Evolutionary conservation across 2,113 vertebrate genomes (phyloP).

Genomic region (Pangasianodon hypophthalmus): DNA sequence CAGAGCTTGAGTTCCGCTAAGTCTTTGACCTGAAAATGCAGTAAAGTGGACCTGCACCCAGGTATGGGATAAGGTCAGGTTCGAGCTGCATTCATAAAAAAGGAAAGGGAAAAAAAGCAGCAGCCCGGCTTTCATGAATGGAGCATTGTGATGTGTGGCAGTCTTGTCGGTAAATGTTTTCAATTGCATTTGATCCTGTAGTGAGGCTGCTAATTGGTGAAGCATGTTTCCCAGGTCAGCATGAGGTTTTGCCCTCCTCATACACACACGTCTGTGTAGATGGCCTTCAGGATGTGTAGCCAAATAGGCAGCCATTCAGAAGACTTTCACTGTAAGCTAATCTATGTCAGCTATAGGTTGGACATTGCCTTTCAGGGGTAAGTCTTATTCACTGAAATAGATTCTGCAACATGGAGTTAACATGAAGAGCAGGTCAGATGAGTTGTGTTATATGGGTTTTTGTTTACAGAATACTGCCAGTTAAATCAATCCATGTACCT

Average conservation of each 20-base stretch:
- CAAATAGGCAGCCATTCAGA: constrained; percentile 64
- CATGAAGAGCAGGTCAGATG: constrained; percentile 3
- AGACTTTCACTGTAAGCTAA: constrained; percentile 55
- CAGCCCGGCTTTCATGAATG: constrained; percentile 72
- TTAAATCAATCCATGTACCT: neutral
- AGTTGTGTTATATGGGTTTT: neutral
- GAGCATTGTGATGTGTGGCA: constrained; percentile 76
- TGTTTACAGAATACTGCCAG: constrained; percentile 18
- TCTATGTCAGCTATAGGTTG: constrained; percentile 23
- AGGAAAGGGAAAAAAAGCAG: constrained; percentile 49
- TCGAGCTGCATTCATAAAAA: constrained; percentile 64
- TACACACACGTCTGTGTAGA: constrained; percentile 74
- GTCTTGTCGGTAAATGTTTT: constrained; percentile 76
- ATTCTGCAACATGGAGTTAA: constrained; percentile 21
- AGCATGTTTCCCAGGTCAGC: constrained; percentile 77
- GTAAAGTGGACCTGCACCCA: constrained; percentile 57
- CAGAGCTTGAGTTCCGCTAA: constrained; percentile 26
- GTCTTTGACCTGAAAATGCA: constrained; percentile 54
- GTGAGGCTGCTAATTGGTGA: constrained; percentile 78
- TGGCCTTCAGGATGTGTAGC: constrained; percentile 58
- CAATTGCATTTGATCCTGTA: constrained; percentile 80
- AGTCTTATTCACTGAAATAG: neutral
- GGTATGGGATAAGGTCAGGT: constrained; percentile 59
- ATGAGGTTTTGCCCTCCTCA: constrained; percentile 76
- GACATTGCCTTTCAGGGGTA: neutral